These are phyloP conservation scores for Cichladusa arquata DNA, from an alignment of 2,113 vertebrate species.

Conservation along the genomic window DNA sequence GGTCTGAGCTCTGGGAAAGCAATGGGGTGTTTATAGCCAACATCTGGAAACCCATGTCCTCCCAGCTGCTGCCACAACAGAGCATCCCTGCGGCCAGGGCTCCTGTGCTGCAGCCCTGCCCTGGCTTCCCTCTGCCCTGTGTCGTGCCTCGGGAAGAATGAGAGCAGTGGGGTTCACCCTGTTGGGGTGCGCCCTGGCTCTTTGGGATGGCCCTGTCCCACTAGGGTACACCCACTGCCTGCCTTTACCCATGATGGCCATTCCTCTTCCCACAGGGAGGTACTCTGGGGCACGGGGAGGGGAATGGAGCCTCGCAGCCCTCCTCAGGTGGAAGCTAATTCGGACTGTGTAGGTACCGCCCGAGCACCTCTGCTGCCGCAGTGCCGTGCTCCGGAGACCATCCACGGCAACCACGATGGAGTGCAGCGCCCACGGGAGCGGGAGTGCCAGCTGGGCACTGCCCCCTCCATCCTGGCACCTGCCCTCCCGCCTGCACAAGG, in stretches of 20 bases:
- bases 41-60: neutral
- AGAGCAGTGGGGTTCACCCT: neutral
- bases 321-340: neutral
- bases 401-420: accelerated
- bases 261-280: neutral
- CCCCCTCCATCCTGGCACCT: neutral
- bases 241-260: neutral
- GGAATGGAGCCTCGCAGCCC: neutral
- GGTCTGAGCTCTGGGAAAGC: neutral
- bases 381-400: accelerated
- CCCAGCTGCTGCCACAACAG: accelerated
- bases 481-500: accelerated
- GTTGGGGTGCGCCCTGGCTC: neutral
- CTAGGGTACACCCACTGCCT: neutral
- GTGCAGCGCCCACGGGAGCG: neutral
- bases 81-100: neutral
- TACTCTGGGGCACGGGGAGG: neutral
- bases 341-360: neutral
- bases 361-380: neutral
- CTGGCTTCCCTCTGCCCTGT: neutral
- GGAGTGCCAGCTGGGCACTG: neutral
- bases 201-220: neutral
- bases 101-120: neutral
- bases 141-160: neutral
- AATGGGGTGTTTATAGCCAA: neutral